A percentile compares a stretch with the other conserved stretches of the same genome.
Evolutionary conservation across 1,140 invertebrate genomes (phyloP).

Genomic region (Cryptotermes secundus): DNA sequence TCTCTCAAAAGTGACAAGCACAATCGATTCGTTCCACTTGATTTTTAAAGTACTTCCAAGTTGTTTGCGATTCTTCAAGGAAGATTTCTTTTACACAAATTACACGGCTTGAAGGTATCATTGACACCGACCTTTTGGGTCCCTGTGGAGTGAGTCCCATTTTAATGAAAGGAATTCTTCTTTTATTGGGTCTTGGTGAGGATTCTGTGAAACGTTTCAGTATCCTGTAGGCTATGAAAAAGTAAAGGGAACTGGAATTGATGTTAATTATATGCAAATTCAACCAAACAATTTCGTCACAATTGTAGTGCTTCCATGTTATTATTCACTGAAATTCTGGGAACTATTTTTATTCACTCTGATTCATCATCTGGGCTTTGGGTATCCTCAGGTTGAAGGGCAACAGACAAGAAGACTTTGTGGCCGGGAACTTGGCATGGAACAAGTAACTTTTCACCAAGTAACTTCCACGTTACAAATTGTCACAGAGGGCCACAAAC

Average conservation of each 20-base stretch:
- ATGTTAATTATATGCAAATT: not conserved
- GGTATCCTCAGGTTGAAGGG: too few species aligned
- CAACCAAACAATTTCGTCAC: too few species aligned
- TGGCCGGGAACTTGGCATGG: too few species aligned
- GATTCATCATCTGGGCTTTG: too few species aligned
- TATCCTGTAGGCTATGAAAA: not conserved
- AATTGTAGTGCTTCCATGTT: too few species aligned
- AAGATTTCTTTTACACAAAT: not conserved
- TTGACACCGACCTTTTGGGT: not conserved
- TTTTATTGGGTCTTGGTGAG: too few species aligned
- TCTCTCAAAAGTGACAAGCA: not conserved
- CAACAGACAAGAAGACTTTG: too few species aligned
- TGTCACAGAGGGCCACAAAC: too few species aligned
- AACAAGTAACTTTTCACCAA: too few species aligned
- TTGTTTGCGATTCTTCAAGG: not conserved
- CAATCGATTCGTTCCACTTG: conserved; percentile 18
- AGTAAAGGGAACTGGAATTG: not conserved
- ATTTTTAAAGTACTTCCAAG: conserved; percentile 20
- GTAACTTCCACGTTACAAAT: too few species aligned
- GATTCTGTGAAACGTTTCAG: not conserved
- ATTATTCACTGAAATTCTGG: too few species aligned
- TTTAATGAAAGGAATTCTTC: not conserved
- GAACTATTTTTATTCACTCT: too few species aligned
- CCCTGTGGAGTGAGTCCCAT: not conserved
- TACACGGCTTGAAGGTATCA: not conserved